Evolutionary conservation across 2,797 vertebrate genomes (phyloP).

Genomic region (Lepilemur septentrionalis): DNA sequence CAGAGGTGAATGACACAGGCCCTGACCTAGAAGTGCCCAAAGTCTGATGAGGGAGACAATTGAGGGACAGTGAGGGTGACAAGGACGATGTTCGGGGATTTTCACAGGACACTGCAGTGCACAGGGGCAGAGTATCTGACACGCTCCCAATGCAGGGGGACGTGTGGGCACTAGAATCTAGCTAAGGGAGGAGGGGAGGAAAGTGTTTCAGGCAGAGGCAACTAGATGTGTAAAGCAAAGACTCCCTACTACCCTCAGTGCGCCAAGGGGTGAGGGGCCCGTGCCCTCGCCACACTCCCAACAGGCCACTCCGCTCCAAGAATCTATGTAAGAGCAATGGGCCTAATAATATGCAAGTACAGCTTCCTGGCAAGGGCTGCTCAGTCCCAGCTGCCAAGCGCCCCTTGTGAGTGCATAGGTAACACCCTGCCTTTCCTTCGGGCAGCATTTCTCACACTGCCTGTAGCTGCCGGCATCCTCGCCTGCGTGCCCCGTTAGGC

Average conservation of each 20-base stretch:
- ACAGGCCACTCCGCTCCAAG: not conserved
- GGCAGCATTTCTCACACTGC: too few relatives aligned
- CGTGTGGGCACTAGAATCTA: too few relatives aligned
- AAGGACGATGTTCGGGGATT: not conserved
- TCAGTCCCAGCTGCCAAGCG: not conserved
- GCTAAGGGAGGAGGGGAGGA: not conserved
- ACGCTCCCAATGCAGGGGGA: rapidly evolving
- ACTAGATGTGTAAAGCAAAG: not conserved
- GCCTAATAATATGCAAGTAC: too few relatives aligned
- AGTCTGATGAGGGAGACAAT: rapidly evolving
- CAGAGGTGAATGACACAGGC: not conserved
- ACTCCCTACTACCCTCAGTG: not conserved
- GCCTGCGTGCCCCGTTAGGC: rapidly evolving
- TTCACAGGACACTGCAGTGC: not conserved
- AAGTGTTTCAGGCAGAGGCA: not conserved
- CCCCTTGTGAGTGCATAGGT: rapidly evolving
- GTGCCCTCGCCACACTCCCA: not conserved
- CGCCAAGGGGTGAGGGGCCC: not conserved
- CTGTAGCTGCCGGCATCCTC: not conserved
- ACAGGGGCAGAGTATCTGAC: not conserved
- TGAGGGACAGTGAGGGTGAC: not conserved
- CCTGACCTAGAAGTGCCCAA: not conserved
- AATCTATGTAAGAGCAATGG: not conserved
- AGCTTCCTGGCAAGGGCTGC: not conserved
- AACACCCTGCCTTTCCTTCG: not conserved